phyloP scores from a whole-genome alignment of 2,113 vertebrate species.

The Poecilia latipinna region DNA sequence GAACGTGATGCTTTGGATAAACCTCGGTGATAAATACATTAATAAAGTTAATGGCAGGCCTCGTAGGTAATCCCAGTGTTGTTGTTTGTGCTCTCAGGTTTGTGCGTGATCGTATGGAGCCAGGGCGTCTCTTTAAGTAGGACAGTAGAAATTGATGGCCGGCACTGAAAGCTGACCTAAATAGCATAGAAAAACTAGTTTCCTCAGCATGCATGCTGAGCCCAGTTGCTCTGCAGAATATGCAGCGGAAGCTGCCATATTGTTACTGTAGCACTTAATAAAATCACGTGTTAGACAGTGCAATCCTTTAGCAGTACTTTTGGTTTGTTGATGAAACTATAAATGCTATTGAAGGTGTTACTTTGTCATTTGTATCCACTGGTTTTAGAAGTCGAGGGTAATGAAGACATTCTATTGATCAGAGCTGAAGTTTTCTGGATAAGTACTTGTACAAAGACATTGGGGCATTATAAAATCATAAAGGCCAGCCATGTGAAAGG shows the following conservation, averaged over 20 bases:
- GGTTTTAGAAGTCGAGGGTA: not conserved
- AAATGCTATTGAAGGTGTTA: no score
- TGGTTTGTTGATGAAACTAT: not conserved
- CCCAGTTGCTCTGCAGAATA: constrained; percentile 62
- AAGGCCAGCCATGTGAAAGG: constrained; percentile 39
- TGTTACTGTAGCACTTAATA: constrained; percentile 46
- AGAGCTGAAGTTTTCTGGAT: constrained; percentile 21
- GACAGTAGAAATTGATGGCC: constrained; percentile 83
- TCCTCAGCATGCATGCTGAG: constrained; percentile 69
- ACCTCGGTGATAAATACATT: constrained; percentile 18
- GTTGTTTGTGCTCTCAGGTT: constrained; percentile 23
- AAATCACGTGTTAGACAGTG: constrained; percentile 16
- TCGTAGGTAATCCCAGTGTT: constrained; percentile 34
- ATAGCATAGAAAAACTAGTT: constrained; percentile 81
- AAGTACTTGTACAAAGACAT: constrained; percentile 28
- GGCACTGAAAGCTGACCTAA: constrained; percentile 83
- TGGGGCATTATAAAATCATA: constrained; percentile 29
- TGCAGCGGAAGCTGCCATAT: constrained; percentile 61
- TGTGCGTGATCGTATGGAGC: constrained; percentile 44
- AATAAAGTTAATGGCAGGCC: constrained; percentile 27
- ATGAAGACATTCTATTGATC: constrained; percentile 28
- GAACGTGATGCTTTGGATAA: not conserved
- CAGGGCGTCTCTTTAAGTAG: constrained; percentile 77
- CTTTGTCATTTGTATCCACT: not conserved
- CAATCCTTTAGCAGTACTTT: constrained; percentile 1